A percentile compares a stretch with the other conserved stretches of the same genome.
phyloP scores from a whole-genome alignment of 1,140 invertebrate genomes.

The Drosophila cardini region DNA sequence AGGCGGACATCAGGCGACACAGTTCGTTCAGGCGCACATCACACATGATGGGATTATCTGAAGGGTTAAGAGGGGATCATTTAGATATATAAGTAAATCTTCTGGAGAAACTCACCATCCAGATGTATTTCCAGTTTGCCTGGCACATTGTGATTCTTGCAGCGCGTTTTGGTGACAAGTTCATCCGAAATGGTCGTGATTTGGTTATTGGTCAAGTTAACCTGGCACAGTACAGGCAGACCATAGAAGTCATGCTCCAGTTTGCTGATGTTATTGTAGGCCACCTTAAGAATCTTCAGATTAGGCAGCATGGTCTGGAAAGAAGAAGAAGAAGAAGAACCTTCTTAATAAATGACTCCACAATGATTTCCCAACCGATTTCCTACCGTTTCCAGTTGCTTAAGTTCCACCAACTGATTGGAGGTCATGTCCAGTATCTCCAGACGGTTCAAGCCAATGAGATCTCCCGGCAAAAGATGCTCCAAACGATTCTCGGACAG shows the following conservation, averaged over 20 bases:
- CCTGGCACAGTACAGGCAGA: conserved; percentile 90
- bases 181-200: conserved; percentile 89
- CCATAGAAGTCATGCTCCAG: conserved; percentile 92
- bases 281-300: conserved; percentile 90
- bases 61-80: conserved; percentile 61
- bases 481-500: conserved; percentile 90
- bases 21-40: conserved; percentile 89
- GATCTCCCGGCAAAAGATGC: conserved; percentile 89
- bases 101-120: conserved; percentile 87
- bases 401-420: conserved; percentile 90
- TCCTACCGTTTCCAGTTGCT: conserved; percentile 91
- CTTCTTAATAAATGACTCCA: not conserved
- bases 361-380: not conserved
- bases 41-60: conserved; percentile 91
- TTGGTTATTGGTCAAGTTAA: conserved; percentile 90
- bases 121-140: conserved; percentile 91
- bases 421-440: conserved; percentile 90
- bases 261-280: conserved; percentile 89
- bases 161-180: conserved; percentile 91
- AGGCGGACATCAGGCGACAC: conserved; percentile 87
- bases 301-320: conserved; percentile 90
- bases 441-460: conserved; percentile 90
- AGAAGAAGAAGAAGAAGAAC: conserved; percentile 4
- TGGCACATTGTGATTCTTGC: conserved; percentile 90
- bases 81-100: too few species aligned